phyloP scores from a whole-genome alignment of 2,113 vertebrate species.

The Mustelus asterias region DNA sequence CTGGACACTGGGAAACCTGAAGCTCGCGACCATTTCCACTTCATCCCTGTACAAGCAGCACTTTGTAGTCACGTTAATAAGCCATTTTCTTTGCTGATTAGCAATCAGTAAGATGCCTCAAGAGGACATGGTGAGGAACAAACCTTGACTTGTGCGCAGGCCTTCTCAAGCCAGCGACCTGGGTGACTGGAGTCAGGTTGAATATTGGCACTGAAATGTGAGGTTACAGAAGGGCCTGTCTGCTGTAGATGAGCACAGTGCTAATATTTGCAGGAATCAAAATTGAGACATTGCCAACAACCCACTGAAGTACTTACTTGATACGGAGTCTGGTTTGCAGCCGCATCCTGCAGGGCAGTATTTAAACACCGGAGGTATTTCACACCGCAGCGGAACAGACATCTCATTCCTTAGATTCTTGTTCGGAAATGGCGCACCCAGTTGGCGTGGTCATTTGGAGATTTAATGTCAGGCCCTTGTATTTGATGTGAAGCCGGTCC shows the following conservation, averaged over 20 bases:
- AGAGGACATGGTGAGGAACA: background rate
- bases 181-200: background rate
- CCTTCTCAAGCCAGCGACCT: background rate
- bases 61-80: background rate
- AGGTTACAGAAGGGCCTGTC: background rate
- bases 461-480: background rate
- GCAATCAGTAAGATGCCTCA: background rate
- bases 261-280: slow-evolving; percentile 17
- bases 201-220: slow-evolving; percentile 1
- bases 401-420: slow-evolving; percentile 8
- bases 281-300: background rate
- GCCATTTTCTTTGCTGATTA: background rate
- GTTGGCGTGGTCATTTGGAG: background rate
- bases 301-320: slow-evolving; percentile 28
- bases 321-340: slow-evolving; percentile 13
- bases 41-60: background rate
- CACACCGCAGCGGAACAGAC: slow-evolving; percentile 28
- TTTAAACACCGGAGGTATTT: slow-evolving; percentile 33
- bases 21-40: too few species aligned
- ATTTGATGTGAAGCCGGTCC: slow-evolving; percentile 4
- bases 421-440: background rate
- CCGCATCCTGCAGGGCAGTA: slow-evolving; percentile 29
- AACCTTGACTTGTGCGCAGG: background rate
- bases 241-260: background rate
- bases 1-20: too few species aligned